Evolutionary conservation across 2,797 vertebrate genomes (phyloP), one percentile per base, ranked within the genome.

Genomic region (Cephalopachus bancanus): DNA sequence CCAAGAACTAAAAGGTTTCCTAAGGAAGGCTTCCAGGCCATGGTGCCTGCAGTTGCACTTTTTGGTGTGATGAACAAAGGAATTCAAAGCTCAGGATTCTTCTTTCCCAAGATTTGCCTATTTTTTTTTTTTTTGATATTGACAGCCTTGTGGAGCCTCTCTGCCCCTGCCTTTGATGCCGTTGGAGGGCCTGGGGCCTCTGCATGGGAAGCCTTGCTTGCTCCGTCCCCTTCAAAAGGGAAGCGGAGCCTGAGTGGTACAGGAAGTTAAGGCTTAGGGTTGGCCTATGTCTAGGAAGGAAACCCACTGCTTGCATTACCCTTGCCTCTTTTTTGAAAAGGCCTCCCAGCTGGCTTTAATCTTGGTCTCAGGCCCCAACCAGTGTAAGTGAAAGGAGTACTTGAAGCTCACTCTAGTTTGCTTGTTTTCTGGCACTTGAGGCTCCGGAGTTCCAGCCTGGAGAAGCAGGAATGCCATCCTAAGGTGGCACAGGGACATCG

Each of bases 41-140:
- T 69, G 30, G 26, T 69, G 44, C 51, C 30, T 79, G 3, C 62
- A 76, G 17, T 75, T 76, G n/a, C 7, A 53, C 28, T 81, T 95
- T 83, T 84, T 49, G 30, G 4, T 91, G 44, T 90, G 65, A 83
- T 26, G 76, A 83, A 86, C 17, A 86, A 94, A 75, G 71, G 59
- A 87, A 89, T 84, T 93, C 64, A 91, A 88, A 88, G 59, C 83
- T 91, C 78, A 75, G 65, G 72, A 76, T 84, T 91, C 57, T 87
- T 86, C 67, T 83, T 80, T 59, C 83, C 44, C 81, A 59, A 49
- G 30, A 57, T 92, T 81, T 89, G 14, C 10, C 79, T 6, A 37
- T 37, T 37, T 37, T 37, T 37, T 37, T 37, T 37, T 37, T 62
- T 81, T 93, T 86, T 74, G 30, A 33, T 86, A 44, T 59, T 62